Conservation (phyloP, 2,888 invertebrate genomes). For the Desoria tigrina region DNA sequence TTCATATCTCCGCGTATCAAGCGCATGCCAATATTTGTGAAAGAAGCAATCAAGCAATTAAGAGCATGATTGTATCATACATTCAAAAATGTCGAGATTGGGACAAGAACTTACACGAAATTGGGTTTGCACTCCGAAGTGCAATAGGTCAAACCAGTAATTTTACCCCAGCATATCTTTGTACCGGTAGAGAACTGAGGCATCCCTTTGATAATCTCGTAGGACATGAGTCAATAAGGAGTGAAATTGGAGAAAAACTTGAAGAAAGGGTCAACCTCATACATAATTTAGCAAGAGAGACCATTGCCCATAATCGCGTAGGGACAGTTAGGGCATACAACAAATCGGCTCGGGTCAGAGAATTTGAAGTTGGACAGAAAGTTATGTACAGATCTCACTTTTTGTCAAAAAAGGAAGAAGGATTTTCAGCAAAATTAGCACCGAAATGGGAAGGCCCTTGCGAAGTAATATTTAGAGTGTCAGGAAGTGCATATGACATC, state of each 20-base stretch:
- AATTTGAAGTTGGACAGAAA: slow-evolving; percentile 1
- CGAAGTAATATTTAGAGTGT: neutral
- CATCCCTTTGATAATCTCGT: slow-evolving; percentile 30
- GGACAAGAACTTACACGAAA: slow-evolving; percentile 27
- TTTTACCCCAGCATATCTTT: slow-evolving; percentile 36
- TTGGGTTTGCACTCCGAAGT: slow-evolving; percentile 34
- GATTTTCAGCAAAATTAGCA: slow-evolving; percentile 6
- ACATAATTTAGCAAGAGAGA: neutral
- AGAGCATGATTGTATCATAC: slow-evolving; percentile 22
- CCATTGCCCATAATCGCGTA: neutral
- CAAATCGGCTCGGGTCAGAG: neutral
- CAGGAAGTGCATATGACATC: neutral
- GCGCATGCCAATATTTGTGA: slow-evolving; percentile 37
- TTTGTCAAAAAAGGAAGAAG: neutral
- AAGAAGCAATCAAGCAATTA: slow-evolving; percentile 28
- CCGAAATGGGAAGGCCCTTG: neutral
- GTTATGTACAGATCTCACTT: slow-evolving; percentile 1
- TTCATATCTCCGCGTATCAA: slow-evolving; percentile 31
- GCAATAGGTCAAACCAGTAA: slow-evolving; percentile 20
- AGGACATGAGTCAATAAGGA: too few species aligned
- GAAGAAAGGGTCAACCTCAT: neutral
- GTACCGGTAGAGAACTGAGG: slow-evolving; percentile 33
- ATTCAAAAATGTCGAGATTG: slow-evolving; percentile 29
- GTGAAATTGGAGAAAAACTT: neutral
- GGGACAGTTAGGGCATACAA: too few species aligned